Percentiles rank a stretch among this genome's conserved stretches.
phyloP scores from a whole-genome alignment of 2,888 invertebrate species.

The Candidula unifasciata region DNA sequence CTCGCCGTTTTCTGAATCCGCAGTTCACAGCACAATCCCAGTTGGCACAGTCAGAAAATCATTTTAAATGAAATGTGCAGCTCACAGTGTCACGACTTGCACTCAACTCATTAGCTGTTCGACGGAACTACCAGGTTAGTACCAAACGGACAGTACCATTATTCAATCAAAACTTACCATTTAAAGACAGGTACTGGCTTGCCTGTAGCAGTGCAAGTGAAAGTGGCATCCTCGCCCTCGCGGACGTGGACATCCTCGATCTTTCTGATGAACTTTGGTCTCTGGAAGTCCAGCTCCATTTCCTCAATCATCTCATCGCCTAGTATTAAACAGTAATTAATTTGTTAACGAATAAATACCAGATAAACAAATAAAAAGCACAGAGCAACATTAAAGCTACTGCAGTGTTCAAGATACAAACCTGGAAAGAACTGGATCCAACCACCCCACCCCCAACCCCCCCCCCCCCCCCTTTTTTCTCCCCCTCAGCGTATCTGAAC shows the following conservation, averaged over 20 bases:
- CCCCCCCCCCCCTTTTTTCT: no score
- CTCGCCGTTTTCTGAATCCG: no score
- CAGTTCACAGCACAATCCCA: no score
- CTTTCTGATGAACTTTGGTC: constrained; percentile 70
- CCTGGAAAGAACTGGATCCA: no score
- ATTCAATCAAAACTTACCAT: constrained; percentile 66
- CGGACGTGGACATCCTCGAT: constrained; percentile 70
- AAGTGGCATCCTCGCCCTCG: constrained; percentile 73
- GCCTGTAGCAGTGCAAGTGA: constrained; percentile 73
- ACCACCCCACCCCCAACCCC: no score
- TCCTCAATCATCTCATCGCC: constrained; percentile 61
- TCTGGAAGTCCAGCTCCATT: constrained; percentile 59
- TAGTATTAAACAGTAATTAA: constrained; percentile 31
- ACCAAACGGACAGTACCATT: not conserved
- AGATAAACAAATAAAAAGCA: not conserved
- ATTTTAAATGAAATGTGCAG: no score
- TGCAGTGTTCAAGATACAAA: no score
- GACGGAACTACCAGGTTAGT: not conserved
- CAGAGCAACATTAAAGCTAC: not conserved
- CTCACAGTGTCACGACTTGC: no score
- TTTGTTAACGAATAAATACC: not conserved
- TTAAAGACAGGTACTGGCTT: constrained; percentile 75
- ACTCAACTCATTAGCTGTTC: no score
- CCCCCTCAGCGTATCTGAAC: no score
- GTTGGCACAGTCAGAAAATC: no score